Evolutionary conservation across 2,797 vertebrate species (phyloP).

Genomic region (Philypnodon macrostomus): DNA sequence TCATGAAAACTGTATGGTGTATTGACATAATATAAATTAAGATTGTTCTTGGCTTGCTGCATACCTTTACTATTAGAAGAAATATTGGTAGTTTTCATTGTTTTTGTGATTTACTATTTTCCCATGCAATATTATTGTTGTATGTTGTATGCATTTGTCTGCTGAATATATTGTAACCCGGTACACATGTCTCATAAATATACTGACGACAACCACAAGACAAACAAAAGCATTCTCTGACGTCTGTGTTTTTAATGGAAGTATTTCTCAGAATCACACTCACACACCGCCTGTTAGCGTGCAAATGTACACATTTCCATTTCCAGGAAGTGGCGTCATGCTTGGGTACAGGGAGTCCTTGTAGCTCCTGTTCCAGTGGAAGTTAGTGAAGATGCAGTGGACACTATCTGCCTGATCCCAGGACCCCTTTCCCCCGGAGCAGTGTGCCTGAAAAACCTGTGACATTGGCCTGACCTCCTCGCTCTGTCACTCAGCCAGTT

Average conservation of each 20-base stretch:
- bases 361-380: conserved; percentile 34
- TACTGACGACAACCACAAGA: no score
- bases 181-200: no score
- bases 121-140: no score
- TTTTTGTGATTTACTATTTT: no score
- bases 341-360: background rate
- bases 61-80: no score
- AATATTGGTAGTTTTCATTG: no score
- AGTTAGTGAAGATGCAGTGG: conserved; percentile 19
- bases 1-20: no score
- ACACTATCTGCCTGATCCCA: conserved; percentile 31
- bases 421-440: conserved; percentile 25
- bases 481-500: conserved; percentile 36
- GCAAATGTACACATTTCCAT: no score
- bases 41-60: no score
- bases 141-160: no score
- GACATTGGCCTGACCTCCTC: conserved; percentile 23
- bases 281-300: conserved; percentile 13
- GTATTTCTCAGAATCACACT: conserved; percentile 22
- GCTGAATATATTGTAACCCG: no score
- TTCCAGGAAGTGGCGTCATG: conserved; percentile 42
- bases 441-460: conserved; percentile 54
- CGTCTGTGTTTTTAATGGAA: conserved; percentile 1
- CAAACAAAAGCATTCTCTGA: conserved; percentile 1
- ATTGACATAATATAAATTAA: no score